Base-by-base conservation (phyloP, 2,797 vertebrate genomes). In the Malurus splendens region DNA sequence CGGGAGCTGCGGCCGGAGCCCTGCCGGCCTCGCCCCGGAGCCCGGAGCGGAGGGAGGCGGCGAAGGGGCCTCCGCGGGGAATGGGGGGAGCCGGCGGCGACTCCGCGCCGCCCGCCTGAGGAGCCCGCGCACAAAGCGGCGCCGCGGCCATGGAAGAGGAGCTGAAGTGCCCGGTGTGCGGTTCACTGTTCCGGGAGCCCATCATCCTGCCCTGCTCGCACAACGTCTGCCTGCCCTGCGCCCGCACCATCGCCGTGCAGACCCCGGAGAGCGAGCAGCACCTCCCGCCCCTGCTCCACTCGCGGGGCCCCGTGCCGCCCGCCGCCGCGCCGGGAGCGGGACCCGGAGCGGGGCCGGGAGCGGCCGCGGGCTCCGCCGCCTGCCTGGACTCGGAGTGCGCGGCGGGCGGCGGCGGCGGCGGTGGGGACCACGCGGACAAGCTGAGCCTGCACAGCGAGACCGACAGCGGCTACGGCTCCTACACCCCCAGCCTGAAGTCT, bases 391-490 rank as follows among this genome's bases (percentile, higher is more conserved):
- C 98, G 88, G 96, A 98, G 95, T 77, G 94, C 44, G 83, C 90
- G 32, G 83, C 90, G 5, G 93, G 89, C 13, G 87, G 89, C 7
- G 95, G 92, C 7, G 95, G 41, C 14, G 10, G 36, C 36, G 36
- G 91, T 15, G 93, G 74, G 15, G 97, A 97, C 71, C 98, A 99
- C 93, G 97, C 98, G 94, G 99, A 99, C 96, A 99, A 99, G 95
- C 98, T 99, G 97, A 99, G 99, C 78, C 95, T 99, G 96, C 98
- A 99, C 97, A 99, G 99, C 93, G 99, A 99, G 97, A 98, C 99
- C 56, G 99, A 99, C 98, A 99, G 99, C 96, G 99, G 99, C 27
- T 99, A 99, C 90, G 99, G 99, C 55, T 99, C 99, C 74, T 99
- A 98, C 97, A 98, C 99, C 2, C 98, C 99, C 57, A 99, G 98